phyloP scores from a whole-genome alignment of 2,113 vertebrate species.

The Sylvilagus bachmani region DNA sequence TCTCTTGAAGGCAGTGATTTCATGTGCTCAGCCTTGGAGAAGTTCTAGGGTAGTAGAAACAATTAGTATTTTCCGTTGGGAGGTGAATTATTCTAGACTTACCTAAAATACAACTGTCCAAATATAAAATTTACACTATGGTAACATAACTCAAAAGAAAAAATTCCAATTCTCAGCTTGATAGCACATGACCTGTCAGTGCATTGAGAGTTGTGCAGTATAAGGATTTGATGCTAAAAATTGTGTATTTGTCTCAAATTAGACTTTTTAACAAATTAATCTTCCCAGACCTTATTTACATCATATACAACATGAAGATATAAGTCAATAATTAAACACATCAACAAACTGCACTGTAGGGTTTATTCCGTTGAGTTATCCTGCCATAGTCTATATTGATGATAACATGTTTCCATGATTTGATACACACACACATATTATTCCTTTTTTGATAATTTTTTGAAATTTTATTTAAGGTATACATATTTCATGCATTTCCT shows the following conservation, averaged over 20 bases:
- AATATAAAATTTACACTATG: slow-evolving; percentile 25
- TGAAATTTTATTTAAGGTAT: no score
- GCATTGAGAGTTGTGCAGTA: neutral
- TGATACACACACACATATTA: no score
- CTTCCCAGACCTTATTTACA: slow-evolving; percentile 7
- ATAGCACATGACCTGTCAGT: neutral
- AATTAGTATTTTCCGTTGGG: neutral
- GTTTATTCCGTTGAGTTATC: slow-evolving; percentile 5
- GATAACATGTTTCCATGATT: neutral
- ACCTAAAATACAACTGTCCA: neutral
- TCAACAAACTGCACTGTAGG: neutral
- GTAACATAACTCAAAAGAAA: neutral
- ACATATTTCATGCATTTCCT: no score
- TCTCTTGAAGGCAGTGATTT: neutral
- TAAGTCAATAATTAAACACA: slow-evolving; percentile 23
- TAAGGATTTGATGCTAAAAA: neutral
- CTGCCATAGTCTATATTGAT: neutral
- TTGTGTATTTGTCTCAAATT: slow-evolving; percentile 12
- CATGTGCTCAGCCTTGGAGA: neutral
- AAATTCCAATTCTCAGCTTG: neutral
- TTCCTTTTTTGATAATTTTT: no score
- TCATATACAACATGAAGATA: slow-evolving; percentile 16
- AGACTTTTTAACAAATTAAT: neutral
- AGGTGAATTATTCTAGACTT: neutral
- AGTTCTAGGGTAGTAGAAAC: neutral